Percentiles rank a stretch among this genome's conserved stretches.
Conservation (phyloP, 2,113 vertebrate genomes). For the Pipa parva region DNA sequence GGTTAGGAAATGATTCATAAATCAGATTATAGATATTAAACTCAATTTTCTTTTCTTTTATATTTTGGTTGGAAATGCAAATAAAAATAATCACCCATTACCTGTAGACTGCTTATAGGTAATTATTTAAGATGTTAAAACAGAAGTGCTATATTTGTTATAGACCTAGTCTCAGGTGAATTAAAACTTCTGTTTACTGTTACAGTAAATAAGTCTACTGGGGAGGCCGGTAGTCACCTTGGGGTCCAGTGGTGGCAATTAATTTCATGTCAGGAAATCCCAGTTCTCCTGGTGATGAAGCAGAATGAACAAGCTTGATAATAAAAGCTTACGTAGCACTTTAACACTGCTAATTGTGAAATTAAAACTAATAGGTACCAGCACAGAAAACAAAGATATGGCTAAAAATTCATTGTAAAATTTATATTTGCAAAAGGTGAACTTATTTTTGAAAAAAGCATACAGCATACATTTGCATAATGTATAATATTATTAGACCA, state of each 20-base stretch:
- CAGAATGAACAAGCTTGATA: slow-evolving; percentile 10
- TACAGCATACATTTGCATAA: too few relatives aligned
- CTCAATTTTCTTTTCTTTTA: too few relatives aligned
- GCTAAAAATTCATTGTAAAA: too few relatives aligned
- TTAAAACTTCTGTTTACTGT: slow-evolving; percentile 24
- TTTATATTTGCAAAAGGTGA: too few relatives aligned
- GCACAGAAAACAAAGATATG: too few relatives aligned
- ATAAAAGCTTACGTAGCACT: slow-evolving; percentile 25
- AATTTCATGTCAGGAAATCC: slow-evolving; percentile 33
- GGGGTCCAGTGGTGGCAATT: slow-evolving; percentile 35
- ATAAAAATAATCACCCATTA: neutral
- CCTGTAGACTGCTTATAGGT: neutral
- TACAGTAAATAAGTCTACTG: slow-evolving; percentile 22
- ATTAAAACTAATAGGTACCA: slow-evolving; percentile 13
- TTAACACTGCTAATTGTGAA: slow-evolving; percentile 26
- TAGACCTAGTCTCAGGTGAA: slow-evolving; percentile 30
- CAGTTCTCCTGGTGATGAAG: slow-evolving; percentile 21
- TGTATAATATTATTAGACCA: too few relatives aligned
- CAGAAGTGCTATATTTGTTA: slow-evolving; percentile 1
- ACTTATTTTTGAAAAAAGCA: too few relatives aligned
- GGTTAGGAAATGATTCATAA: too few relatives aligned
- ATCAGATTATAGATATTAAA: too few relatives aligned
- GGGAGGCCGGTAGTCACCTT: slow-evolving; percentile 16
- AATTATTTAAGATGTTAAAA: neutral
- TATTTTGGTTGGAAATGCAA: too few relatives aligned